phyloP scores from a whole-genome alignment of 2,797 vertebrate species.

The Danio aesculapii region DNA sequence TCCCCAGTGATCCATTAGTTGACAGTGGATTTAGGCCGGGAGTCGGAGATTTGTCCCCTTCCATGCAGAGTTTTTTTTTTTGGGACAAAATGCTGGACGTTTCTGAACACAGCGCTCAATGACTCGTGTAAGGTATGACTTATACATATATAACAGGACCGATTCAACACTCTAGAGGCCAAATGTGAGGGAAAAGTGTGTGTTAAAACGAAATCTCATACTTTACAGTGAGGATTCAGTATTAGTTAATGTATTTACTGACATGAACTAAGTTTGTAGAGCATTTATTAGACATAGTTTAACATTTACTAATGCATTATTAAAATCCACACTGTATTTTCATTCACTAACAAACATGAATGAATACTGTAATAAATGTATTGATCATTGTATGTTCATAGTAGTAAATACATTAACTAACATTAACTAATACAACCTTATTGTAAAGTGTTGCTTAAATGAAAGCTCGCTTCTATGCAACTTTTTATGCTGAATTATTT shows the following conservation, averaged over 20 bases:
- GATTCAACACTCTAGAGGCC: slow-evolving; percentile 33
- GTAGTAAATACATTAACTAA: no score
- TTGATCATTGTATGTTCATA: no score
- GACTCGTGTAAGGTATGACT: slow-evolving; percentile 74
- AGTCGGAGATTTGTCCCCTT: slow-evolving; percentile 70
- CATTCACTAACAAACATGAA: no score
- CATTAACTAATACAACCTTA: no score
- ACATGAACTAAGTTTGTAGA: no score
- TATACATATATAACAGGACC: slow-evolving; percentile 65
- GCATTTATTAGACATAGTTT: no score
- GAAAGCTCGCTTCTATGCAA: no score
- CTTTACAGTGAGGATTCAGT: background rate
- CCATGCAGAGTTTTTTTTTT: slow-evolving; percentile 38
- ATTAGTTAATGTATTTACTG: background rate
- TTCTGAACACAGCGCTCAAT: slow-evolving; percentile 70
- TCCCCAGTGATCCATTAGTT: slow-evolving; percentile 79
- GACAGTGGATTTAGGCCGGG: slow-evolving; percentile 76
- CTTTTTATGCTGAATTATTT: no score
- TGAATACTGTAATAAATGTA: no score
- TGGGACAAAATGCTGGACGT: slow-evolving; percentile 73
- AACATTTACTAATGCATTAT: no score
- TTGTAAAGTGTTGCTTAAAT: no score
- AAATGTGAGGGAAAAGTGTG: slow-evolving; percentile 34
- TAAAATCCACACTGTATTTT: no score
- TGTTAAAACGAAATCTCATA: background rate